Evolutionary conservation across 2,888 invertebrate species (phyloP).

Genomic region (Spodoptera littoralis): DNA sequence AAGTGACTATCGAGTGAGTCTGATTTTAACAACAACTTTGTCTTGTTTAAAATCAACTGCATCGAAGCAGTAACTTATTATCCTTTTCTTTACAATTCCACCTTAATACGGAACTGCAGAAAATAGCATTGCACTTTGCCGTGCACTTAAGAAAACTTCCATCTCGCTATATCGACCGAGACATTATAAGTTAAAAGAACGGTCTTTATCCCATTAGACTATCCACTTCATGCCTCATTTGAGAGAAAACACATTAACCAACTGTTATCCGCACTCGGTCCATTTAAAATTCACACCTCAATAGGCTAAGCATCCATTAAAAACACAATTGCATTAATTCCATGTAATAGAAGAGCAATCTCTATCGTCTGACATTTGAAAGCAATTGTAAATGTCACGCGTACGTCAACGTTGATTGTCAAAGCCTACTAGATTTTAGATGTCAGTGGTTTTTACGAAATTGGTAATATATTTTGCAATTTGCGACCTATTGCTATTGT

Average conservation of each 20-base stretch:
- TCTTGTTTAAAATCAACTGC: too few species aligned
- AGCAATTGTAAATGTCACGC: slow-evolving; percentile 45
- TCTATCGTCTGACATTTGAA: slow-evolving; percentile 47
- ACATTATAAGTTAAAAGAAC: slow-evolving; percentile 15
- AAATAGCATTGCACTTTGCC: slow-evolving; percentile 6
- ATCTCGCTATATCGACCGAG: slow-evolving; percentile 26
- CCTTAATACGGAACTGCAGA: background rate
- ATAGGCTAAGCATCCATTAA: slow-evolving; percentile 15
- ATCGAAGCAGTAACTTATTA: too few species aligned
- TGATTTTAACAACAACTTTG: too few species aligned
- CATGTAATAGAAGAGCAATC: slow-evolving; percentile 14
- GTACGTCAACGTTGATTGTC: slow-evolving; percentile 8
- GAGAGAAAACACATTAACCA: slow-evolving; percentile 29
- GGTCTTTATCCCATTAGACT: slow-evolving; percentile 7
- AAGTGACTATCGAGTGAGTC: too few species aligned
- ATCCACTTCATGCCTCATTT: slow-evolving; percentile 37
- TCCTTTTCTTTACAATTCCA: too few species aligned
- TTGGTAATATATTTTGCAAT: slow-evolving; percentile 25
- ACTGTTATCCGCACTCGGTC: slow-evolving; percentile 8
- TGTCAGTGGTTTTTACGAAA: slow-evolving; percentile 27
- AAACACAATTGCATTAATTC: slow-evolving; percentile 33
- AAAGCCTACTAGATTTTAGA: slow-evolving; percentile 9
- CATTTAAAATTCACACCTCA: slow-evolving; percentile 30
- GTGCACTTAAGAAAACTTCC: slow-evolving; percentile 16
- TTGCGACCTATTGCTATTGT: slow-evolving; percentile 9